Conservation (phyloP, 2,113 vertebrate genomes). For the Cnemophilus loriae region DNA sequence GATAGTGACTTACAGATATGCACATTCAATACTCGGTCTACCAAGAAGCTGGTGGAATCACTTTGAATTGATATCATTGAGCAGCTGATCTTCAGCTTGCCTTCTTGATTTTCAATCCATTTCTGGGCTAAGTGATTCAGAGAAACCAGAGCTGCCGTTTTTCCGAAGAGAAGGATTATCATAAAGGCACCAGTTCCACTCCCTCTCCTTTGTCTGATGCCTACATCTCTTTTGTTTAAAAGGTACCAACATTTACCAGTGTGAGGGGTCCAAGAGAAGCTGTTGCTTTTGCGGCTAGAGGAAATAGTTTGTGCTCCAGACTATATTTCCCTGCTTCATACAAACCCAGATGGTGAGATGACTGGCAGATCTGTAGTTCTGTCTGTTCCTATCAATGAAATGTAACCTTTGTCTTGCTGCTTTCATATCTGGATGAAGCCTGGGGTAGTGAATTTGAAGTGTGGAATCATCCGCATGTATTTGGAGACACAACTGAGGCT, state of each 20-base stretch:
- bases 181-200: background rate
- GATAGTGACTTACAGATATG: background rate
- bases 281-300: background rate
- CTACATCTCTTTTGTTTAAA: background rate
- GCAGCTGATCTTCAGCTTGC: background rate
- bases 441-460: background rate
- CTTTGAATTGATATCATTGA: background rate
- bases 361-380: background rate
- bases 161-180: background rate
- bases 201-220: background rate
- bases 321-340: background rate
- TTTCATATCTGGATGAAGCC: background rate
- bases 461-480: background rate
- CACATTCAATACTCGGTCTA: background rate
- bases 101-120: background rate
- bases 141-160: background rate
- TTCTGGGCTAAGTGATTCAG: background rate
- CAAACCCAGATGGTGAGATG: background rate
- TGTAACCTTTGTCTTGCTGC: background rate
- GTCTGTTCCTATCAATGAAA: background rate
- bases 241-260: background rate
- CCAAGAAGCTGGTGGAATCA: background rate
- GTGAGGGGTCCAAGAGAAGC: background rate
- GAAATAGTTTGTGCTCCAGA: background rate
- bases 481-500: background rate